Evolutionary conservation across 92 coral and sea anemone species (phyloP), one percentile per base, ranked within the genome.

Genomic region (Epizoanthus ramosus): DNA sequence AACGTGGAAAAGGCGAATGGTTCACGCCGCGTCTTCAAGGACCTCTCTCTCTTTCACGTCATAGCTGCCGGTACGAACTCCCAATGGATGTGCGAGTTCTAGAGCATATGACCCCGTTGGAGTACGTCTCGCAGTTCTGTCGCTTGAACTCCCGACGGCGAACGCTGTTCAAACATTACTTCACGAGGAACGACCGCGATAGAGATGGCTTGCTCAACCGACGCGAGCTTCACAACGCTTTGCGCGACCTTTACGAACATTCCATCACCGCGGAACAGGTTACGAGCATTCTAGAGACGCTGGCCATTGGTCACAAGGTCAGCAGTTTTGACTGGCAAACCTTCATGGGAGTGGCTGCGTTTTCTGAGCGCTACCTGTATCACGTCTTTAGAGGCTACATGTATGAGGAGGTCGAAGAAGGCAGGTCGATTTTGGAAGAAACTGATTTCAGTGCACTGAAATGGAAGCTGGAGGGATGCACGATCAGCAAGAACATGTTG

Each of bases 401-500:
- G 7, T 19, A 41, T 23, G 94, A 90, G 66, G 91, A 92, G 31
- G 84, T 70, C 3, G 79, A 80, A 23, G 93, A 90, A 71, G 83
- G 85, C 19, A 83, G 95, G 85, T 81, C 89, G 73, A 91, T 94
- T 5, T 79, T 96, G 63, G 99, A 96, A 81, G 96, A 93, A 80
- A 96, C 99, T 7, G 99, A 96, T 88, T 96, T 96, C 72, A 91
- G 93, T 37, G 99, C 94, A 4, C 90, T 96, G 75, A 86, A 86
- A 73, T 90, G 97, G 93, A 96, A 96, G 80, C 92, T 96, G 1
- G 99, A 93, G 31, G 98, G 99, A 3, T 96, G 92, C 83, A 21
- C 60, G 52, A 88, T 96, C 67, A 87, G 93, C 31, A 77, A 81
- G 17, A 87, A 90, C 47, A 81, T 96, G 92, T 54, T 45, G 31